Conservation (phyloP, 1,140 invertebrate genomes). For the Harpegnathos saltator region DNA sequence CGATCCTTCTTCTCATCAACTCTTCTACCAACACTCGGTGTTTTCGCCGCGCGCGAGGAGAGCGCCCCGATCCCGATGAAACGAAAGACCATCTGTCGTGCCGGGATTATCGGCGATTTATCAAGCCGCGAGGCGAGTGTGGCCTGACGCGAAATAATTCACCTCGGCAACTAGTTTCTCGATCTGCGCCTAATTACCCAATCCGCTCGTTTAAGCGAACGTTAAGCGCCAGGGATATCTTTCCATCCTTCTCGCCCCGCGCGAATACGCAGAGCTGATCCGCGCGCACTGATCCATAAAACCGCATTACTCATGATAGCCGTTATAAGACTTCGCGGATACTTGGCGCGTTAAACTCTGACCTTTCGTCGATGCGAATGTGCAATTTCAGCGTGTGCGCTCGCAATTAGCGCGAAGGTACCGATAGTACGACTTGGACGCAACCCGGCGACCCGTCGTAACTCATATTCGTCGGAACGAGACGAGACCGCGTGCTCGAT, state of each 20-base stretch:
- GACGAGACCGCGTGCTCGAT: slow-evolving; percentile 19
- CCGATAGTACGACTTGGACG: slow-evolving; percentile 12
- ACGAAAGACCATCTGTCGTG: neutral
- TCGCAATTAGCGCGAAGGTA: neutral
- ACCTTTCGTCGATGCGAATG: neutral
- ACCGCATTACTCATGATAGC: slow-evolving; percentile 55
- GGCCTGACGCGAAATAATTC: neutral
- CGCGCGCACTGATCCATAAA: slow-evolving; percentile 49
- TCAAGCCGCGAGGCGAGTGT: neutral
- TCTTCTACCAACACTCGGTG: too few relatives aligned
- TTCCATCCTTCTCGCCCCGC: slow-evolving; percentile 18
- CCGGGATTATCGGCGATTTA: neutral
- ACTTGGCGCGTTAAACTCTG: slow-evolving; percentile 63
- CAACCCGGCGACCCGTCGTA: slow-evolving; percentile 5
- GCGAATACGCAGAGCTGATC: neutral
- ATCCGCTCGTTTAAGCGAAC: neutral
- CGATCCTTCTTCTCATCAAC: too few relatives aligned
- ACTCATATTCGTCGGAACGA: slow-evolving; percentile 21
- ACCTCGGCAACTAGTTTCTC: neutral
- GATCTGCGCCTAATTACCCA: neutral
- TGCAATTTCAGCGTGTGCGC: slow-evolving; percentile 4
- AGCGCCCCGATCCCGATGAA: neutral
- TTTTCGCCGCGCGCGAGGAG: neutral
- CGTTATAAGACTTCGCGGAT: slow-evolving; percentile 70
- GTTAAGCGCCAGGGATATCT: neutral